Conservation (phyloP, 2,888 invertebrate species). For the Lamellibrachia columna region DNA sequence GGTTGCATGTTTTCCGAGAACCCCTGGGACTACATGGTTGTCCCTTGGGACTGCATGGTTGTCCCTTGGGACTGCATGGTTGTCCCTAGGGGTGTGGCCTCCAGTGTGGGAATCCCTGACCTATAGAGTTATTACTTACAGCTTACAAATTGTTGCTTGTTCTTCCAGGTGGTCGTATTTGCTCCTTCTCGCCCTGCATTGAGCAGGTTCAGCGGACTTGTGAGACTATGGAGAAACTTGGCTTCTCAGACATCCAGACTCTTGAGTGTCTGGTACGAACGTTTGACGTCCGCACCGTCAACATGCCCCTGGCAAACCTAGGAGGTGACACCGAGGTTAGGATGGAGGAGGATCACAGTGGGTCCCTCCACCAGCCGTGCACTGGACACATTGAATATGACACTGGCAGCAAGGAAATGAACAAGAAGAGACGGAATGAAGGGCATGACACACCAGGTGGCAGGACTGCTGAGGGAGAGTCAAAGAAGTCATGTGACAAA, state of each 20-base stretch:
- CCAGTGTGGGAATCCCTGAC: no score
- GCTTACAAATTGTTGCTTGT: no score
- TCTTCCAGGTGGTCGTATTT: slow-evolving; percentile 86
- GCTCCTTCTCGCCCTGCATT: slow-evolving; percentile 98
- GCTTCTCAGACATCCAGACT: slow-evolving; percentile 85
- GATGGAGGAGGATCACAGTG: slow-evolving; percentile 19
- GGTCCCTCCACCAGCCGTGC: slow-evolving; percentile 20
- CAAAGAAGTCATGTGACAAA: neutral
- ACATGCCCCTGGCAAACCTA: slow-evolving; percentile 46
- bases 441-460: neutral
- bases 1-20: no score
- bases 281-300: slow-evolving; percentile 56
- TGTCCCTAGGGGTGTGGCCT: no score
- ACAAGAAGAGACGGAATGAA: slow-evolving; percentile 58
- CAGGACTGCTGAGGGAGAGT: neutral
- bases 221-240: slow-evolving; percentile 74
- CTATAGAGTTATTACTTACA: no score
- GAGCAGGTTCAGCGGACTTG: slow-evolving; percentile 97
- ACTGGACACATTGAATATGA: slow-evolving; percentile 67
- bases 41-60: no score
- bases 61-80: no score
- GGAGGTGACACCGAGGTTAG: slow-evolving; percentile 26
- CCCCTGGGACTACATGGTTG: no score
- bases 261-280: slow-evolving; percentile 76
- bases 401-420: slow-evolving; percentile 73